Evolutionary conservation across 1,140 invertebrate genomes (phyloP), one percentile per base, ranked within the genome.

Genomic region (Formica exsecta): DNA sequence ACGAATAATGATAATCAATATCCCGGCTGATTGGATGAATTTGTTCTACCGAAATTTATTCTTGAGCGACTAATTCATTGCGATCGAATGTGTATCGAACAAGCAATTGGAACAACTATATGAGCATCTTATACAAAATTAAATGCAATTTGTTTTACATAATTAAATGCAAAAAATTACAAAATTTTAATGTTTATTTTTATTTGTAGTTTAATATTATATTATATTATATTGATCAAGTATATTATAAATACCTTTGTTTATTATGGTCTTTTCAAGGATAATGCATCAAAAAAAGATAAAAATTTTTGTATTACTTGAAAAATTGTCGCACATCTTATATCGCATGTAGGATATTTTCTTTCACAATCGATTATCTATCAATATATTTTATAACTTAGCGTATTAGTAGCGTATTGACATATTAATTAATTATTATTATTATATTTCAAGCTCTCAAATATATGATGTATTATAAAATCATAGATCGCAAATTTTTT

Each of bases 31-130:
- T 68, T 13, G 44, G 54, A 54, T 29, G 61, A 54, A 65, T 68
- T 66, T 79, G 62, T 79, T 54, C 44, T 51, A 51, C 62, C 25
- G 62, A 68, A 79, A 66, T 66, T 79, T 51, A 29, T 54, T n/a
- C 9, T 13, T 8, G 59, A 76, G 38, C 75, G 76, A 79, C 66
- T 79, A 79, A 79, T 79, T 79, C 22, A 22, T 22, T 68, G 5
- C 19, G 44, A 68, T 44, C 25, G 22, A 62, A 62, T 22, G 36
- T 54, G 32, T 79, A 54, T 68, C 44, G n/a, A 51, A 48, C 0
- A 68, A 68, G 1, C 13, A 36, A 22, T 77, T 29, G 5, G 19
- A 29, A 51, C 65, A 79, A 66, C 68, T 68, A 38, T 19, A 3
- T 25, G 29, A 68, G 2, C 13, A 16, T 66, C 65, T 51, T 66